Percentiles rank a stretch among this genome's conserved stretches.
Evolutionary conservation across 2,113 vertebrate species (phyloP).

Genomic region (Sphyrna mokarran): DNA sequence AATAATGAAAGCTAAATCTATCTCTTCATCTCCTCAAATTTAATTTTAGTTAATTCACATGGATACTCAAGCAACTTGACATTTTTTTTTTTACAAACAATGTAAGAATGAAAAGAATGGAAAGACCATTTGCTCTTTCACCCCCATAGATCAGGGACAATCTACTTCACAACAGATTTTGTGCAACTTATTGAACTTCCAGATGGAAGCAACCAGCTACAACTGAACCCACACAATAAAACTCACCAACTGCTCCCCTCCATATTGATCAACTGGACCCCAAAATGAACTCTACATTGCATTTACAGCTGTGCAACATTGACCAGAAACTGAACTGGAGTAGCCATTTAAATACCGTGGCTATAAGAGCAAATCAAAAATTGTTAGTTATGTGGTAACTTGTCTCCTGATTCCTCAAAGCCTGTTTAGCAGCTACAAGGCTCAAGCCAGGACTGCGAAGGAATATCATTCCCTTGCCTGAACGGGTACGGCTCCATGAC

Average conservation of each 20-base stretch:
- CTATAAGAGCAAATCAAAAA: too few relatives aligned
- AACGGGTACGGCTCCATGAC: too few relatives aligned
- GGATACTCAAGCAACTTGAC: background rate
- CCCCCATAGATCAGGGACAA: background rate
- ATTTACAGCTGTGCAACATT: background rate
- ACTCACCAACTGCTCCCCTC: background rate
- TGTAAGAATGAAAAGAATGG: background rate
- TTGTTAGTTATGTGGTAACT: too few relatives aligned
- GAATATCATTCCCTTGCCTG: too few relatives aligned
- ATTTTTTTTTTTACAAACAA: background rate
- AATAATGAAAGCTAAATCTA: background rate
- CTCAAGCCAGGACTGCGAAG: too few relatives aligned
- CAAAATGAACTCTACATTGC: background rate
- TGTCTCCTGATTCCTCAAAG: too few relatives aligned
- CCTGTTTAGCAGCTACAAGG: too few relatives aligned
- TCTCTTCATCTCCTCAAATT: background rate
- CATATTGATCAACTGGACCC: background rate
- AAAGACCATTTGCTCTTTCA: background rate
- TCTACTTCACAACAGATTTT: background rate
- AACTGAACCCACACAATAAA: background rate
- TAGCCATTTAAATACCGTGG: too few relatives aligned
- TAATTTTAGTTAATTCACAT: background rate
- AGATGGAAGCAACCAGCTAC: background rate
- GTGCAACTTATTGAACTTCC: background rate
- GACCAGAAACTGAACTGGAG: too few relatives aligned